Conservation (phyloP, 2,888 invertebrate species). For the Lasius platythorax region DNA sequence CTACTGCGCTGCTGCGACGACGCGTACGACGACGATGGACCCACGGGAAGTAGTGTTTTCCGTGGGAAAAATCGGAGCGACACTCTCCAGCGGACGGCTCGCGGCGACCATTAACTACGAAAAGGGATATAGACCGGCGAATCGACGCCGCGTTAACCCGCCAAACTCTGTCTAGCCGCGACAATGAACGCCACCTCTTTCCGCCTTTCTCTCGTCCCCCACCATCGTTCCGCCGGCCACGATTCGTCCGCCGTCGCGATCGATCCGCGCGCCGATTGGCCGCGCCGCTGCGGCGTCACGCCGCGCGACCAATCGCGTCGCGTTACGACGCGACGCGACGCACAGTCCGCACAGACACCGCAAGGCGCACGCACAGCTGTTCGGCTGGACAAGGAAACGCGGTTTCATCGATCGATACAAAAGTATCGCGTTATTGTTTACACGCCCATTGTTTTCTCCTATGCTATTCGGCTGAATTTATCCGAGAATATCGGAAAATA, state of each 20-base stretch:
- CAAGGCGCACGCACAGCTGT: too few relatives aligned
- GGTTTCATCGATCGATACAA: neutral
- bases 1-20: conserved; percentile 56
- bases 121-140: conserved; percentile 76
- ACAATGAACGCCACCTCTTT: neutral
- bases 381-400: too few relatives aligned
- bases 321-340: too few relatives aligned
- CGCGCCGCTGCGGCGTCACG: neutral
- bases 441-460: too few relatives aligned
- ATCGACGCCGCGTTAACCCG: conserved; percentile 74
- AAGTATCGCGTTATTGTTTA: neutral
- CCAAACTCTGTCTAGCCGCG: conserved; percentile 68
- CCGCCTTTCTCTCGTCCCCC: neutral
- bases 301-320: neutral
- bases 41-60: conserved; percentile 81
- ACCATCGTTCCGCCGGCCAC: neutral
- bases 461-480: too few relatives aligned
- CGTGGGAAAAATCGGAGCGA: conserved; percentile 81
- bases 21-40: conserved; percentile 79
- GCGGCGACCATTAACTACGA: conserved; percentile 79
- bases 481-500: neutral
- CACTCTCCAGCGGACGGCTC: conserved; percentile 79
- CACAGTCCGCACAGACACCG: too few relatives aligned
- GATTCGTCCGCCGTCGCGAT: neutral
- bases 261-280: neutral